Percentiles rank a stretch among this genome's conserved stretches.
phyloP scores from a whole-genome alignment of 2,888 invertebrate species.

The Masnerella sp. region DNA sequence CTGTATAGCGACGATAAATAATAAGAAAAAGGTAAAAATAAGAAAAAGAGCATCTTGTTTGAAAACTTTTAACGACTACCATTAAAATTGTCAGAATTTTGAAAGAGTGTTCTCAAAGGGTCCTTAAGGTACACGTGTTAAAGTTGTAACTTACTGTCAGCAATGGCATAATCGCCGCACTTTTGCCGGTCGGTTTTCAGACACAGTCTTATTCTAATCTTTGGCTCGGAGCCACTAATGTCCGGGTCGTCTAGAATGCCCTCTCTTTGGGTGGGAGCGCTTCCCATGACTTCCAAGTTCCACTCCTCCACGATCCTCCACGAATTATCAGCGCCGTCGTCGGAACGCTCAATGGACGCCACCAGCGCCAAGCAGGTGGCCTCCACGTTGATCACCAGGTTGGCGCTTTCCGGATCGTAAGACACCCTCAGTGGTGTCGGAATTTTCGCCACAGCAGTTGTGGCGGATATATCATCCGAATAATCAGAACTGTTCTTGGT shows the following conservation, averaged over 20 bases:
- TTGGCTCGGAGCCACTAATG: constrained; percentile 79
- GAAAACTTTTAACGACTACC: too few species aligned
- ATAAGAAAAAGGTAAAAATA: too few species aligned
- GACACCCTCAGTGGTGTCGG: constrained; percentile 89
- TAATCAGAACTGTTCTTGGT: constrained; percentile 92
- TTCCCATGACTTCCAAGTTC: constrained; percentile 85
- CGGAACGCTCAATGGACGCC: constrained; percentile 86
- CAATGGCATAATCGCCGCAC: constrained; percentile 90
- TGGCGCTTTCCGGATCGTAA: constrained; percentile 88
- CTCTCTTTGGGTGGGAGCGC: constrained; percentile 84
- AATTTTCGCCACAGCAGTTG: constrained; percentile 91
- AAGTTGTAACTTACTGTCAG: constrained; percentile 84
- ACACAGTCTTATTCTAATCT: constrained; percentile 89
- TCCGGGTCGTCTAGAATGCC: constrained; percentile 83
- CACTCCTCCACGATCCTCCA: constrained; percentile 88
- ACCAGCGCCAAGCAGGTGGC: constrained; percentile 88
- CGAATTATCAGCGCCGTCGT: constrained; percentile 79
- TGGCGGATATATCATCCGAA: constrained; percentile 89
- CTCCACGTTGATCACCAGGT: constrained; percentile 87
- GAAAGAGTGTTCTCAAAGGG: too few species aligned
- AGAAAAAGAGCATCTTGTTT: too few species aligned
- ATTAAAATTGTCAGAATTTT: too few species aligned
- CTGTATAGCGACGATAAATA: too few species aligned
- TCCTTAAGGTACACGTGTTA: background rate
- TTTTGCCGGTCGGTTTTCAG: constrained; percentile 88